phyloP scores from a whole-genome alignment of 1,140 invertebrate species.

The Heterodera carotae region DNA sequence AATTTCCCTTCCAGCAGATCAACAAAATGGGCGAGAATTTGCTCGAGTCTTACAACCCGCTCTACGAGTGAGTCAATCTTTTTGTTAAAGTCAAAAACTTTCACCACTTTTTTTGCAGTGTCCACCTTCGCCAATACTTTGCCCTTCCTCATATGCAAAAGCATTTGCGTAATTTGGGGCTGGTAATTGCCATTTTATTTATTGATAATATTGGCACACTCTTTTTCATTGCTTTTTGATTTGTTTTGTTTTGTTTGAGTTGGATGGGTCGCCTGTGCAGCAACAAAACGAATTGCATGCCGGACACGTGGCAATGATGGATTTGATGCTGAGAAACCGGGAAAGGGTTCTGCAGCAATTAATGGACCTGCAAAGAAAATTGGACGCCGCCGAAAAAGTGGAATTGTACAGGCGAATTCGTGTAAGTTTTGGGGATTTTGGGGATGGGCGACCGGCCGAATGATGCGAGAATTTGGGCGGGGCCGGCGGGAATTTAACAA shows the following conservation, averaged over 20 bases:
- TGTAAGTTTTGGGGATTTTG: conserved; percentile 13
- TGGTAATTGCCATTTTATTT: conserved; percentile 53
- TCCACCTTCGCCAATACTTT: conserved; percentile 62
- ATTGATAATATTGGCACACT: too few species aligned
- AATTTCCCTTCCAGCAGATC: neutral
- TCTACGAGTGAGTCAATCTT: conserved; percentile 27
- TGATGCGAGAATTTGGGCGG: too few species aligned
- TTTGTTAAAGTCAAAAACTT: too few species aligned
- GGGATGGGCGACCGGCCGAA: neutral
- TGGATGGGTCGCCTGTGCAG: conserved; percentile 35
- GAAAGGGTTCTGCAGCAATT: conserved; percentile 55
- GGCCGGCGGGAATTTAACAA: too few species aligned
- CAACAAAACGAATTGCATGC: conserved; percentile 30
- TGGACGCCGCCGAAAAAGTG: conserved; percentile 63
- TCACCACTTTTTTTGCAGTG: conserved; percentile 47
- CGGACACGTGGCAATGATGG: conserved; percentile 56
- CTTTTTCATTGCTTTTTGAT: neutral
- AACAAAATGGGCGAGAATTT: conserved; percentile 40
- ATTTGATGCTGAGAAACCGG: conserved; percentile 60
- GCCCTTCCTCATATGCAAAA: conserved; percentile 63
- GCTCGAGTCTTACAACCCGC: conserved; percentile 40
- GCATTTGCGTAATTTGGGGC: conserved; percentile 56
- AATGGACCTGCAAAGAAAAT: conserved; percentile 58
- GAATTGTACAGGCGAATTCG: conserved; percentile 60
- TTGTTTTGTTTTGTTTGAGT: conserved; percentile 37